Evolutionary conservation across 2,113 vertebrate genomes (phyloP).

Genomic region (Mustela lutreola): DNA sequence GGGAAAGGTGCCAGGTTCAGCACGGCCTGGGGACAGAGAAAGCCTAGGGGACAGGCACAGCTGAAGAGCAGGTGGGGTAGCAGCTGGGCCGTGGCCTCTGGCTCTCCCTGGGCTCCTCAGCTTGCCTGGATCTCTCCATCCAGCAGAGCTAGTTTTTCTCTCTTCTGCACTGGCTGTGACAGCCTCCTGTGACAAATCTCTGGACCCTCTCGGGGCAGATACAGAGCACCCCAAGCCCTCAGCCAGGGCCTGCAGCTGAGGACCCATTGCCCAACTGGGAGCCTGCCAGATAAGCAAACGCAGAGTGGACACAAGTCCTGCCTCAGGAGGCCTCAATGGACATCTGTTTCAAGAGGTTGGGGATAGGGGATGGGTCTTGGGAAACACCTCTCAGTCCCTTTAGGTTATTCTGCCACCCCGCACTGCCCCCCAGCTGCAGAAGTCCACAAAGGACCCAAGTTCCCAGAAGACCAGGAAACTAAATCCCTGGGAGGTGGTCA

Average conservation of each 20-base stretch:
- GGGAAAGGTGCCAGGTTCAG: neutral
- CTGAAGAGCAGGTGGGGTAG: neutral
- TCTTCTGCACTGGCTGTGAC: neutral
- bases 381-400: neutral
- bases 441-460: neutral
- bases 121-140: neutral
- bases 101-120: neutral
- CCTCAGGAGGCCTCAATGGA: neutral
- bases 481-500: neutral
- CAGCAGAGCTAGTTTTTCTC: conserved; percentile 9
- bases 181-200: neutral
- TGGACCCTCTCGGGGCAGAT: neutral
- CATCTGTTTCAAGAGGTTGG: neutral
- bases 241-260: neutral
- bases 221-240: neutral
- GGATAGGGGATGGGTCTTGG: neutral
- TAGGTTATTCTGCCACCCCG: neutral
- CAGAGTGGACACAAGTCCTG: neutral
- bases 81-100: neutral
- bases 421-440: neutral
- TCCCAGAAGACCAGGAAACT: neutral
- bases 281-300: neutral
- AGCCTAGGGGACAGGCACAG: neutral
- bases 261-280: neutral
- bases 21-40: neutral